A percentile compares a stretch with the other conserved stretches of the same genome.
Evolutionary conservation across 2,113 vertebrate genomes (phyloP).

Genomic region (Scopus umbretta): DNA sequence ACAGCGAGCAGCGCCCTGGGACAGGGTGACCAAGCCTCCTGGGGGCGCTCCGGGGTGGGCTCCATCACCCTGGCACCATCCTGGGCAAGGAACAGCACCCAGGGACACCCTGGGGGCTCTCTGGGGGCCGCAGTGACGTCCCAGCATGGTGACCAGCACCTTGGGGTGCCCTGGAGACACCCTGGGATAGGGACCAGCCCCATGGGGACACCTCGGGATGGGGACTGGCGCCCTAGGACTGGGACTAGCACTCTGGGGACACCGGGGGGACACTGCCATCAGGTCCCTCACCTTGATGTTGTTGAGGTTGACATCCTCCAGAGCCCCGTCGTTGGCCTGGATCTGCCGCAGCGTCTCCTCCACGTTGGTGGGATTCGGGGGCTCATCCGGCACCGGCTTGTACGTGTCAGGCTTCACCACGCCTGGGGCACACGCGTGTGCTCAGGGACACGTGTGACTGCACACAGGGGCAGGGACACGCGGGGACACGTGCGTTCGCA

Average conservation of each 20-base stretch:
- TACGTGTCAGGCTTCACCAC: conserved; percentile 93
- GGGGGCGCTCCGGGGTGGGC: background rate
- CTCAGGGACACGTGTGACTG: rapidly evolving
- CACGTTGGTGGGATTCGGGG: conserved; percentile 89
- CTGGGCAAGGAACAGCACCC: background rate
- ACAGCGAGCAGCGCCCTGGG: background rate
- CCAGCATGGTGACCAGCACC: background rate
- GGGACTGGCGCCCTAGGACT: background rate
- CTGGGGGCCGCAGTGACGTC: too few species aligned
- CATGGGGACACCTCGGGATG: background rate
- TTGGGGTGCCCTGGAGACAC: too few species aligned
- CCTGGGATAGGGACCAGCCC: background rate
- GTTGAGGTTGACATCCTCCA: conserved; percentile 93
- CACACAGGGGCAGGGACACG: rapidly evolving
- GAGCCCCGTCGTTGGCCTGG: conserved; percentile 78
- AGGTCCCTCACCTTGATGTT: conserved; percentile 84
- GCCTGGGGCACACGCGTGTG: conserved; percentile 61
- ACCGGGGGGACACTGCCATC: rapidly evolving
- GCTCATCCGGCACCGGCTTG: conserved; percentile 89
- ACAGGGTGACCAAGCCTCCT: background rate
- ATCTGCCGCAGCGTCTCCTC: conserved; percentile 87
- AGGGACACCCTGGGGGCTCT: too few species aligned
- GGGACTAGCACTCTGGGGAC: background rate
- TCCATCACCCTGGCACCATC: background rate
- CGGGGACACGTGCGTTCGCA: rapidly evolving